Percentiles rank a stretch among this genome's conserved stretches.
phyloP scores from a whole-genome alignment of 2,888 invertebrate species.

The Buathra laborator region DNA sequence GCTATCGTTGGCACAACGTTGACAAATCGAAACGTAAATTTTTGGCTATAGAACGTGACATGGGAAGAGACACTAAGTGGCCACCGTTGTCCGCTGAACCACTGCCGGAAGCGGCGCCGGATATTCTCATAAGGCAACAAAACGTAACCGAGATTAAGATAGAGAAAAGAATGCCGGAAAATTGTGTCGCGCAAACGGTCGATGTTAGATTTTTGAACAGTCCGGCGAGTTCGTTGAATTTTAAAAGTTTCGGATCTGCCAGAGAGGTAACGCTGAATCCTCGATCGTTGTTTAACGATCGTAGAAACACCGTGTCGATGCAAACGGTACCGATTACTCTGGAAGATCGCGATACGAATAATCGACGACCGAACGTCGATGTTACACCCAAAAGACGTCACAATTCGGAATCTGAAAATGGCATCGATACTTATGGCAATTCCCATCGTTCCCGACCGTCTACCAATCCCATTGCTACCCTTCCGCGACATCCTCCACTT shows the following conservation, averaged over 20 bases:
- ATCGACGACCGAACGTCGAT: conserved; percentile 67
- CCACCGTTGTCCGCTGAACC: conserved; percentile 86
- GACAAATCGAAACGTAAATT: conserved; percentile 89
- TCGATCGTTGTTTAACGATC: conserved; percentile 80
- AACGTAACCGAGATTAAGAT: conserved; percentile 81
- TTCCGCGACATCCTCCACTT: conserved; percentile 78
- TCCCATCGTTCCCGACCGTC: conserved; percentile 71
- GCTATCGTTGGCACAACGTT: conserved; percentile 87
- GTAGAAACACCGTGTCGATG: conserved; percentile 82
- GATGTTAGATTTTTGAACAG: conserved; percentile 69
- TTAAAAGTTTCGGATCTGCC: conserved; percentile 82
- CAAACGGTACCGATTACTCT: conserved; percentile 80
- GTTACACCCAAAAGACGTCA: conserved; percentile 78
- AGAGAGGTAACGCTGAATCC: conserved; percentile 83
- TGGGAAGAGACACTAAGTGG: conserved; percentile 88
- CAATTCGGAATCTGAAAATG: conserved; percentile 83
- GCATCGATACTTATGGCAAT: conserved; percentile 76
- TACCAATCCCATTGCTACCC: conserved; percentile 82
- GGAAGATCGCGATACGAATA: conserved; percentile 73
- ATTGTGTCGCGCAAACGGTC: conserved; percentile 34
- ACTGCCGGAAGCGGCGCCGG: conserved; percentile 80
- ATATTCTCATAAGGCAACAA: conserved; percentile 81
- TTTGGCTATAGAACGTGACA: conserved; percentile 88
- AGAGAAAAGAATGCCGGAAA: conserved; percentile 79
- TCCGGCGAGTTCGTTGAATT: conserved; percentile 68